Conservation (phyloP, 2,888 invertebrate species). For the Cataglyphis rosenhaueri region DNA sequence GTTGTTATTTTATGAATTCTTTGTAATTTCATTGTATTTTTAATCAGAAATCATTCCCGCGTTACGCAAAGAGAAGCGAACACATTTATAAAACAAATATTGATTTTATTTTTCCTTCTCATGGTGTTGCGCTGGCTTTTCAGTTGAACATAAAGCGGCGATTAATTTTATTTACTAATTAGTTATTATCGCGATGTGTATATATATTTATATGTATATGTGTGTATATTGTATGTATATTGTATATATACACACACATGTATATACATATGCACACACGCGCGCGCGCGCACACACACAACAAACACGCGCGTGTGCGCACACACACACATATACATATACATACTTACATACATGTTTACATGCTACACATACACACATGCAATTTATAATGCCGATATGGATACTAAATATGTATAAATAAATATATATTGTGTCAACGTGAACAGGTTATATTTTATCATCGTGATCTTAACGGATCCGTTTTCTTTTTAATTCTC, state of each 20-base stretch:
- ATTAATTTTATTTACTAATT: constrained; percentile 67
- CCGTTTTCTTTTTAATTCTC: constrained; percentile 39
- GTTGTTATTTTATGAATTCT: constrained; percentile 65
- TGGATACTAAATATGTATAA: constrained; percentile 47
- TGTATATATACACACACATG: background rate
- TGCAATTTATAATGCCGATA: constrained; percentile 59
- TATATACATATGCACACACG: too few relatives aligned
- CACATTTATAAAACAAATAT: constrained; percentile 55
- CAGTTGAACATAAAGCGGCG: constrained; percentile 46
- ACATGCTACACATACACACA: background rate
- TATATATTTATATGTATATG: background rate
- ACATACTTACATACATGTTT: too few relatives aligned
- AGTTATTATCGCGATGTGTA: constrained; percentile 57
- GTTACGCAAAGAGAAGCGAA: constrained; percentile 53
- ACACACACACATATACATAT: too few relatives aligned
- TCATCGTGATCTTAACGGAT: constrained; percentile 43
- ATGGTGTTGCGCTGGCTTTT: constrained; percentile 46
- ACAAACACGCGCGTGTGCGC: too few relatives aligned
- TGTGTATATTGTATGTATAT: background rate
- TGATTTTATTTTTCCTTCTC: constrained; percentile 48
- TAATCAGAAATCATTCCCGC: constrained; percentile 70
- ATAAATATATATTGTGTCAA: constrained; percentile 39
- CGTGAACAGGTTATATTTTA: constrained; percentile 61
- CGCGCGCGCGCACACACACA: too few relatives aligned
- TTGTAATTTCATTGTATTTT: constrained; percentile 67